phyloP scores from a whole-genome alignment of 2,888 invertebrate species.

The Athalia rosae region DNA sequence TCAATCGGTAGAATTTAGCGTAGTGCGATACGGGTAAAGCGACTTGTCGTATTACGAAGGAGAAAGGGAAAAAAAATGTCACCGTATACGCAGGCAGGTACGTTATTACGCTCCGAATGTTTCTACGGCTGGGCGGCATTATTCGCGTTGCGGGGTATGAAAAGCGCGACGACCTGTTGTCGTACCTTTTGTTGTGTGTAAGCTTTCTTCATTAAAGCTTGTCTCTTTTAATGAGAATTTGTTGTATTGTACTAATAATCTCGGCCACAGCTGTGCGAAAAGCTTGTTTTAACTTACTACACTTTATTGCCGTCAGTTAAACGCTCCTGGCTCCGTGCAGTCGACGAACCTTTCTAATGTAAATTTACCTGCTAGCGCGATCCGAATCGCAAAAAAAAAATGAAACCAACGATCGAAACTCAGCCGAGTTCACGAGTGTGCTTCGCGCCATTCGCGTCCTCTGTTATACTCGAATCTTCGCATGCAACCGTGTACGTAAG shows the following conservation, averaged over 20 bases:
- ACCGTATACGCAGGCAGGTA: no score
- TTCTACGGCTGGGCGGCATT: background rate
- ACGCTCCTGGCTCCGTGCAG: background rate
- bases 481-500: no score
- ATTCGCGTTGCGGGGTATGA: slow-evolving; percentile 1
- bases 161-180: slow-evolving; percentile 26
- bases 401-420: no score
- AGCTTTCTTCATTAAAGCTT: slow-evolving; percentile 35
- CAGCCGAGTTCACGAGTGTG: no score
- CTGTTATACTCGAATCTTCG: no score
- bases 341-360: slow-evolving; percentile 1
- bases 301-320: slow-evolving; percentile 32
- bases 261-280: slow-evolving; percentile 7
- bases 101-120: background rate
- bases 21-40: no score
- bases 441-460: no score
- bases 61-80: background rate
- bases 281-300: slow-evolving; percentile 31
- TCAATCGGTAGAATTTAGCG: background rate
- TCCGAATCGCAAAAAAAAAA: no score
- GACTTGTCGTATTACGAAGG: background rate
- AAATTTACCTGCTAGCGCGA: background rate
- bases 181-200: slow-evolving; percentile 9
- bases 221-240: slow-evolving; percentile 31
- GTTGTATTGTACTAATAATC: slow-evolving; percentile 25